A percentile compares a stretch with the other conserved stretches of the same genome.
Evolutionary conservation across 2,113 vertebrate species (phyloP).

Genomic region (Odontophorus gujanensis): DNA sequence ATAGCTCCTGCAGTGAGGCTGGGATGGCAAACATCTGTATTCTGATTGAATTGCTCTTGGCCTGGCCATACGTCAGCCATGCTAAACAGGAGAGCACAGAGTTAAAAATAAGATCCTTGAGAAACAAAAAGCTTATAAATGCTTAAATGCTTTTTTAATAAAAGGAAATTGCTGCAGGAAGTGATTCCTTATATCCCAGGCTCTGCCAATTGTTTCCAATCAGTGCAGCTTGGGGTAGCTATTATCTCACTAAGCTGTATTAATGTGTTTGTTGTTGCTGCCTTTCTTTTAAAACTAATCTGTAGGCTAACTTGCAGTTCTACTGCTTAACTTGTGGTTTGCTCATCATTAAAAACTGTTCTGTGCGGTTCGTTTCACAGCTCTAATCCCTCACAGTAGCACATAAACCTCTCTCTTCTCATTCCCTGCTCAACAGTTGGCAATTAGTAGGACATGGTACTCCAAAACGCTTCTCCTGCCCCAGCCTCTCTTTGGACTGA

Average conservation of each 20-base stretch:
- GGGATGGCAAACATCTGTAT: background rate
- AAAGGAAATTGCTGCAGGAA: constrained; percentile 64
- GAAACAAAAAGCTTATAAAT: constrained; percentile 46
- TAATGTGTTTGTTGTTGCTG: constrained; percentile 47
- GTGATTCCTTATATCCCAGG: constrained; percentile 55
- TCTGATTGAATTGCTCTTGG: background rate
- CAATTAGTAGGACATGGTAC: background rate
- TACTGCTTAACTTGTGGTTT: background rate
- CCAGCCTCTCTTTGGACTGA: background rate
- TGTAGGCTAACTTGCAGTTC: background rate
- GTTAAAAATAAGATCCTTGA: constrained; percentile 47
- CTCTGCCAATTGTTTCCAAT: constrained; percentile 58
- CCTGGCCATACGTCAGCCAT: background rate
- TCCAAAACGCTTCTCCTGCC: background rate
- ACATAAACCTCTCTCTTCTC: background rate
- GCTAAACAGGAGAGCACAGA: background rate
- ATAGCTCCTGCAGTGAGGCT: background rate
- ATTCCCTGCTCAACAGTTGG: background rate
- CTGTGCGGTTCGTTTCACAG: background rate
- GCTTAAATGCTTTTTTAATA: constrained; percentile 60
- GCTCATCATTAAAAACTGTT: background rate
- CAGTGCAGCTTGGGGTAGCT: constrained; percentile 22
- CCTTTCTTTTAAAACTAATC: constrained; percentile 19
- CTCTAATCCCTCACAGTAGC: background rate
- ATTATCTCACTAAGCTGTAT: constrained; percentile 57